phyloP scores from a whole-genome alignment of 2,888 invertebrate genomes.

The Erebia ligea region DNA sequence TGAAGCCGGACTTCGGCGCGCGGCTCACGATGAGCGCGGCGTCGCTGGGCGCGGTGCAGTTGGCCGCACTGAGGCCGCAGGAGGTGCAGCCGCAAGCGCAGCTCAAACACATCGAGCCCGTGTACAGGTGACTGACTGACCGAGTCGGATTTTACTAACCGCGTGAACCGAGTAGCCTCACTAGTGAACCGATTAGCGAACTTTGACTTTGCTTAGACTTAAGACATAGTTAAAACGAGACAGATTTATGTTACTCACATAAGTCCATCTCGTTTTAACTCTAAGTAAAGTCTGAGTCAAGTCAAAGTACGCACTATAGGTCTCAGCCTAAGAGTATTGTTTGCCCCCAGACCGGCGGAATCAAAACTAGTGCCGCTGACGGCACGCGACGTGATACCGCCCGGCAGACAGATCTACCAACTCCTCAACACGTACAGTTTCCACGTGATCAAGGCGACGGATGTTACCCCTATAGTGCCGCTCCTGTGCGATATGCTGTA shows the following conservation, averaged over 20 bases:
- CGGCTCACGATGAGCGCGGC: slow-evolving; percentile 86
- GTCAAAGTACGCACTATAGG: too few relatives aligned
- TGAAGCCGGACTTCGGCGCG: slow-evolving; percentile 85
- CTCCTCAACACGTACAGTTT: slow-evolving; percentile 94
- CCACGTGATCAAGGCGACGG: slow-evolving; percentile 90
- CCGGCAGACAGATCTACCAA: slow-evolving; percentile 95
- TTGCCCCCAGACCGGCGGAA: slow-evolving; percentile 87
- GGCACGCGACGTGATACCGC: slow-evolving; percentile 92
- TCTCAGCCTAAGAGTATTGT: neutral
- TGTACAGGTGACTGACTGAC: slow-evolving; percentile 78
- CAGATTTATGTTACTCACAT: too few relatives aligned
- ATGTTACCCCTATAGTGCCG: slow-evolving; percentile 89
- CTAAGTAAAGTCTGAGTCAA: too few relatives aligned
- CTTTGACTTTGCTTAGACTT: too few relatives aligned
- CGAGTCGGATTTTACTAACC: too few relatives aligned
- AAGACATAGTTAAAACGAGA: too few relatives aligned
- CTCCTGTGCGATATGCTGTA: slow-evolving; percentile 94
- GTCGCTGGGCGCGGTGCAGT: slow-evolving; percentile 88
- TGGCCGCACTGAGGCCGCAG: slow-evolving; percentile 89
- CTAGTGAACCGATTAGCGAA: too few relatives aligned
- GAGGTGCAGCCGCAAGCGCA: slow-evolving; percentile 90
- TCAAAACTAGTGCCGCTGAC: slow-evolving; percentile 91
- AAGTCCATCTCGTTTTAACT: too few relatives aligned
- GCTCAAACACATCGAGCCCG: slow-evolving; percentile 89
- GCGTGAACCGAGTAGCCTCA: too few relatives aligned